These are phyloP conservation scores for Willisornis vidua DNA, from an alignment of 2,113 vertebrate species.

Conservation along the genomic window DNA sequence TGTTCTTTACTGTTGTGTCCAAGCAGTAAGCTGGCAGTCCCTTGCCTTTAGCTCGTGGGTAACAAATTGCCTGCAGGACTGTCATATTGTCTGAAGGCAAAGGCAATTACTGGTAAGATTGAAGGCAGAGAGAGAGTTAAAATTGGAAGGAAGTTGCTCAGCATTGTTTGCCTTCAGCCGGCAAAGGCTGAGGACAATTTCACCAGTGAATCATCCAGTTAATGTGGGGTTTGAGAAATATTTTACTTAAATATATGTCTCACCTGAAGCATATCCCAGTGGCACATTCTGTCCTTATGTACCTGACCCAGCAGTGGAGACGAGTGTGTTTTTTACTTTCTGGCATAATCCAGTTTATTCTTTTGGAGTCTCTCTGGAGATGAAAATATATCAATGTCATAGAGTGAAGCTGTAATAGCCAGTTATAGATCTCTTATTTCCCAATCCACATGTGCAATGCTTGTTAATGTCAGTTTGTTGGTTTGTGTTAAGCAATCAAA, in stretches of 20 bases:
- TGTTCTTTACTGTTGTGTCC: neutral
- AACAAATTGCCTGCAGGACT: neutral
- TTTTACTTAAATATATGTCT: neutral
- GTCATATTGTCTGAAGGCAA: neutral
- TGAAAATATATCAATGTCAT: neutral
- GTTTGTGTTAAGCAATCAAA: neutral
- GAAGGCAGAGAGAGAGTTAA: neutral
- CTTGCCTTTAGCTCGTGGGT: neutral
- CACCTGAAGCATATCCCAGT: neutral
- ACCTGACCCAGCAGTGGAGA: neutral
- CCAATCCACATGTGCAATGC: fast-evolving
- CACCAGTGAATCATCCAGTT: neutral
- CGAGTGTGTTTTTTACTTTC: neutral
- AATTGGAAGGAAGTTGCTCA: neutral
- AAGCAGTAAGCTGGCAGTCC: neutral
- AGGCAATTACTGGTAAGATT: neutral
- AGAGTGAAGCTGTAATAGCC: neutral
- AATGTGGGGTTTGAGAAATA: neutral
- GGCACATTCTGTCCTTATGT: neutral
- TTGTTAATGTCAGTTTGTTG: neutral
- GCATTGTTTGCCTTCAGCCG: neutral
- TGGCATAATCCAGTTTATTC: neutral
- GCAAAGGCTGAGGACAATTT: neutral
- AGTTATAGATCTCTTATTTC: neutral
- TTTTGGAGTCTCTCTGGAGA: neutral